These are phyloP conservation scores for Psittacara wagleri DNA, from an alignment of 2,113 vertebrate species.

Conservation along the genomic window DNA sequence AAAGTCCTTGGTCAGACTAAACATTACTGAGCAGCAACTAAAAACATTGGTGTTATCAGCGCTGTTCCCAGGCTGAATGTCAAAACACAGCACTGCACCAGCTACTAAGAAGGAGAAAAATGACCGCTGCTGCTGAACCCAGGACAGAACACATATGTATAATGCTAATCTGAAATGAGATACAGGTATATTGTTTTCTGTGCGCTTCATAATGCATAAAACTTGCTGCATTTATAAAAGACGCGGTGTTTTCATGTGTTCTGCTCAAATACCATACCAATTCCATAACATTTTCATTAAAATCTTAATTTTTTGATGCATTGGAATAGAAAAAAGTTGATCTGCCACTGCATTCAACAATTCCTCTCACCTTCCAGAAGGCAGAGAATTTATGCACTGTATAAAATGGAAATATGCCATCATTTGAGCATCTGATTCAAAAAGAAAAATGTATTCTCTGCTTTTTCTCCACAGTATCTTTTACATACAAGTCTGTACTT, in stretches of 20 bases:
- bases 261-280: not conserved
- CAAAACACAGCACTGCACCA: too few species aligned
- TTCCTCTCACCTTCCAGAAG: not conserved
- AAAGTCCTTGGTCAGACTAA: too few species aligned
- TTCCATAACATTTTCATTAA: not conserved
- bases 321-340: not conserved
- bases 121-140: too few species aligned
- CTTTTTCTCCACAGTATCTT: not conserved
- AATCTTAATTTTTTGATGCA: not conserved
- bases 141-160: not conserved
- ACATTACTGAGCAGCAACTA: too few species aligned
- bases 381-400: not conserved
- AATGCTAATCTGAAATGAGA: not conserved
- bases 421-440: not conserved
- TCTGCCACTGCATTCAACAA: not conserved
- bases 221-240: not conserved
- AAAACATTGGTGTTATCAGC: too few species aligned
- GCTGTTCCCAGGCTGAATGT: too few species aligned
- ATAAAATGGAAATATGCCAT: not conserved
- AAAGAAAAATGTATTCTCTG: not conserved
- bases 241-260: not conserved
- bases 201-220: not conserved
- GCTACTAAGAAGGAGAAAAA: too few species aligned
- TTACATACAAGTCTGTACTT: not conserved
- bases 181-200: not conserved